phyloP scores from a whole-genome alignment of 1,140 invertebrate genomes.

The Drosophila mojavensis region DNA sequence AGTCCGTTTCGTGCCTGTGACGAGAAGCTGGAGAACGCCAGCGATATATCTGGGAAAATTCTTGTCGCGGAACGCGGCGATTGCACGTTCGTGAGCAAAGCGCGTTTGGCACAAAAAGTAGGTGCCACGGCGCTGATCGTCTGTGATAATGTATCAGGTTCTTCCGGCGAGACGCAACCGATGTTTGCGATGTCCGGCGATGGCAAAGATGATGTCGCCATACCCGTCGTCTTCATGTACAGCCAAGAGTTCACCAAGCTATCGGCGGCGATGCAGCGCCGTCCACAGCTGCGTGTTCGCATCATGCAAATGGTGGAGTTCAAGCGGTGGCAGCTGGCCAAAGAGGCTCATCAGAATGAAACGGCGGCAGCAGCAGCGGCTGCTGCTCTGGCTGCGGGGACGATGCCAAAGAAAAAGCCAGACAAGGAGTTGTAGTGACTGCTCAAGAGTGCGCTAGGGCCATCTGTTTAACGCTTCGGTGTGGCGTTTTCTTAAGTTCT shows the following conservation, averaged over 20 bases:
- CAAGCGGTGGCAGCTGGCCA: conserved; percentile 79
- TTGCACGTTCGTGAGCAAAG: conserved; percentile 98
- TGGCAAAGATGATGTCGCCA: conserved; percentile 93
- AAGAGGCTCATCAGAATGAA: conserved; percentile 62
- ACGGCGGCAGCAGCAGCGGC: conserved; percentile 40
- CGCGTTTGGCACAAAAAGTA: conserved; percentile 91
- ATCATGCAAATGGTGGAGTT: conserved; percentile 83
- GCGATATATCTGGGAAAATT: conserved; percentile 89
- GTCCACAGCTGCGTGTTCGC: conserved; percentile 58
- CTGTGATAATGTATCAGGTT: conserved; percentile 91
- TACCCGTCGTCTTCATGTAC: conserved; percentile 96
- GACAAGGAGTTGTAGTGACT: conserved; percentile 79
- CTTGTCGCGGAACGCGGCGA: conserved; percentile 93
- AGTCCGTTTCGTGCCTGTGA: conserved; percentile 89
- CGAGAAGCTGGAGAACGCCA: conserved; percentile 85
- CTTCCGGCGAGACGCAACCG: conserved; percentile 89
- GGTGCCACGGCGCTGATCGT: conserved; percentile 94
- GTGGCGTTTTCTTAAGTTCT: conserved; percentile 27
- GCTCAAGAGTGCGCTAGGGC: background rate
- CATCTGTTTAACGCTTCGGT: background rate
- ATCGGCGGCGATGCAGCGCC: conserved; percentile 43
- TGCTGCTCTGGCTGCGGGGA: conserved; percentile 8
- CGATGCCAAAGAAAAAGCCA: conserved; percentile 59
- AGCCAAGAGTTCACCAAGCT: conserved; percentile 86
- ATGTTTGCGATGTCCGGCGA: conserved; percentile 99